Evolutionary conservation across 1,140 invertebrate genomes (phyloP).

Genomic region (Lysiphlebus fabarum): DNA sequence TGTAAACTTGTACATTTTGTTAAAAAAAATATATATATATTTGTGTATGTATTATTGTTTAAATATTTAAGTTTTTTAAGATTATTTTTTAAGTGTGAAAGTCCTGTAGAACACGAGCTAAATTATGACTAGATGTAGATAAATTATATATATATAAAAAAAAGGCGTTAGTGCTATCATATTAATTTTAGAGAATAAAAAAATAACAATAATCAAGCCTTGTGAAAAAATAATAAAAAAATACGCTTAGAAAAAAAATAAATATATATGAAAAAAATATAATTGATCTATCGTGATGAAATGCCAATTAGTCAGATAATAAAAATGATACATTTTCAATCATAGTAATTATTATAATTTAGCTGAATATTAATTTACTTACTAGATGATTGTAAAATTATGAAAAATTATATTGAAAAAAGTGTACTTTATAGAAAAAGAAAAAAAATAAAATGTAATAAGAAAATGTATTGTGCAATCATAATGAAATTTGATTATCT

Average conservation of each 20-base stretch:
- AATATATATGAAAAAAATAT: no score
- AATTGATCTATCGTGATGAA: no score
- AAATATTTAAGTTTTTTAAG: neutral
- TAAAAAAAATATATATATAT: no score
- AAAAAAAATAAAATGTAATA: neutral
- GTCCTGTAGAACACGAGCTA: constrained; percentile 27
- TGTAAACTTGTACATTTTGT: no score
- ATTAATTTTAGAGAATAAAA: neutral
- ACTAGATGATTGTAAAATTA: no score
- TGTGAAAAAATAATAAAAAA: constrained; percentile 8
- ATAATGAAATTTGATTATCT: neutral
- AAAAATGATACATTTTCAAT: no score
- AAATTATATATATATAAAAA: neutral
- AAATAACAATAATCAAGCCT: no score
- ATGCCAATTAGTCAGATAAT: no score
- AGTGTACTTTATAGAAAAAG: no score
- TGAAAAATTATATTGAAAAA: no score
- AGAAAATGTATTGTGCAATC: constrained; percentile 10
- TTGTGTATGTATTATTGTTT: neutral
- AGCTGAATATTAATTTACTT: no score
- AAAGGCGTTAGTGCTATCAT: constrained; percentile 14
- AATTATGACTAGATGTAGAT: constrained; percentile 6
- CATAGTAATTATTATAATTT: no score
- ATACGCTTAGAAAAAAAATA: constrained; percentile 10
- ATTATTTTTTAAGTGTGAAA: constrained; percentile 8